These are phyloP conservation scores for Lota lota DNA, from an alignment of 2,113 vertebrate genomes.

Conservation along the genomic window DNA sequence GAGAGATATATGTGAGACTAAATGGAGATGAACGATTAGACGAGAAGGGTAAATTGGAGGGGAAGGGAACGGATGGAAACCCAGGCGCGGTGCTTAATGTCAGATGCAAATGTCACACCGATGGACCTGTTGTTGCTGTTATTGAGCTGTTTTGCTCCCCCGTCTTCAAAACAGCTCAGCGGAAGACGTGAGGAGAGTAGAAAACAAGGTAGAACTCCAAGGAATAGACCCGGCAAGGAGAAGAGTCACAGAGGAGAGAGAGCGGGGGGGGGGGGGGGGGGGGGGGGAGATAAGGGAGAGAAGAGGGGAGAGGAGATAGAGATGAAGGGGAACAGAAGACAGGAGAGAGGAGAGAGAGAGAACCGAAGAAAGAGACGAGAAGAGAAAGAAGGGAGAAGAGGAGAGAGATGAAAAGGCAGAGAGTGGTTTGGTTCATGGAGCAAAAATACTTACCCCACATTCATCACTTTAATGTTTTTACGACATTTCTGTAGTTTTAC, in stretches of 20 bases:
- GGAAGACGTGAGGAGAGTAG: neutral
- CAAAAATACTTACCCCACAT: too few relatives aligned
- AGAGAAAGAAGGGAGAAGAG: constrained; percentile 1
- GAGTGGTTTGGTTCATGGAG: neutral
- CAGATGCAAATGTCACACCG: too few relatives aligned
- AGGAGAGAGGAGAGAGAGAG: neutral
- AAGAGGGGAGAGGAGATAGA: neutral
- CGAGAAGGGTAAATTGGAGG: too few relatives aligned
- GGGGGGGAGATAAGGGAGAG: neutral
- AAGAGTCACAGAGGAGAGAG: neutral
- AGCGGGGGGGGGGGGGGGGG: neutral
- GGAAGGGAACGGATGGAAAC: too few relatives aligned
- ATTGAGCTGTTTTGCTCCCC: too few relatives aligned
- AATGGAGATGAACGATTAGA: too few relatives aligned
- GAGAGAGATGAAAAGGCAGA: constrained; percentile 3
- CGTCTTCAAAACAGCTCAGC: neutral
- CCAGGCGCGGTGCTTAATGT: too few relatives aligned
- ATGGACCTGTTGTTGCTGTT: too few relatives aligned
- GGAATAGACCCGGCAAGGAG: neutral
- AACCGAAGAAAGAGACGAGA: neutral
- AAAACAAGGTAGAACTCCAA: neutral
- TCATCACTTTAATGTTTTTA: too few relatives aligned
- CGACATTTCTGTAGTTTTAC: too few relatives aligned
- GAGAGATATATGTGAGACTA: too few relatives aligned
- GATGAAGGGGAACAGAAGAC: neutral